A percentile compares a stretch with the other conserved stretches of the same genome.
phyloP scores from a whole-genome alignment of 2,797 vertebrate genomes.

The Enteromius mattozi region DNA sequence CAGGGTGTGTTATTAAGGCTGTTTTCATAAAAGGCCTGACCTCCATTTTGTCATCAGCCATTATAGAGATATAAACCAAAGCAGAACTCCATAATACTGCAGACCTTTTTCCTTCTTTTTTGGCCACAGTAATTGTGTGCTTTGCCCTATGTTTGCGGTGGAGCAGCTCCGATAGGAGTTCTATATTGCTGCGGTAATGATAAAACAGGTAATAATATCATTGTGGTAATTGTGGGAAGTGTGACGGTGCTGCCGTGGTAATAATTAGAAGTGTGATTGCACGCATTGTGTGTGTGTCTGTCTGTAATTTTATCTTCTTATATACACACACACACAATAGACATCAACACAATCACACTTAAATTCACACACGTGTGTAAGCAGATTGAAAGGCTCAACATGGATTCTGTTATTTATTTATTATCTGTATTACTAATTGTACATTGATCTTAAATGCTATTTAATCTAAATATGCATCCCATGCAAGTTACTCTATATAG shows the following conservation, averaged over 20 bases:
- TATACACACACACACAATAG: neutral
- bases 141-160: neutral
- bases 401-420: neutral
- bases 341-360: neutral
- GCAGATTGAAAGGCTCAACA: neutral
- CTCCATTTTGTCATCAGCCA: slow-evolving; percentile 53
- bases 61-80: slow-evolving; percentile 40
- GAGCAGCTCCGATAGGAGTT: neutral
- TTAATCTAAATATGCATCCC: neutral
- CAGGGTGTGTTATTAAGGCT: slow-evolving; percentile 13
- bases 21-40: slow-evolving; percentile 43
- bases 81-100: slow-evolving; percentile 19
- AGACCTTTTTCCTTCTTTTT: slow-evolving; percentile 10
- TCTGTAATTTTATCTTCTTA: slow-evolving; percentile 28
- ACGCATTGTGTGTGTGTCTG: neutral
- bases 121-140: neutral
- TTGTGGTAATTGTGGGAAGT: slow-evolving; percentile 39
- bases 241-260: neutral
- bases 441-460: neutral
- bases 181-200: neutral
- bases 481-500: neutral
- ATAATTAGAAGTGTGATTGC: slow-evolving; percentile 28
- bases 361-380: neutral
- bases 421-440: neutral
- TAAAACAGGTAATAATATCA: neutral